Evolutionary conservation across 2,888 invertebrate species (phyloP).

Genomic region (Rhopalosiphum nymphaeae): DNA sequence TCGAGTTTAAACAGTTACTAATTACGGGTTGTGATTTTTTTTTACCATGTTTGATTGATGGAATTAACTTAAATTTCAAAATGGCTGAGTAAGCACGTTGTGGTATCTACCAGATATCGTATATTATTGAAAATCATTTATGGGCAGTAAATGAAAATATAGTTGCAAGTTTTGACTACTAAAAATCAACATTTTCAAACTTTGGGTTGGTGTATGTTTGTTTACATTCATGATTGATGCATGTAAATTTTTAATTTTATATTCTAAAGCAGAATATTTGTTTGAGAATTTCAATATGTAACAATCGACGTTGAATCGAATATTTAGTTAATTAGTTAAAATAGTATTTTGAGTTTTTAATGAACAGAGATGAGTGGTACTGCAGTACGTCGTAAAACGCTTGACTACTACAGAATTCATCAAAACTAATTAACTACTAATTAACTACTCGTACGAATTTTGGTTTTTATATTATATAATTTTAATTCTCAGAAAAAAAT

Average conservation of each 20-base stretch:
- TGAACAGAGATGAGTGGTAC: background rate
- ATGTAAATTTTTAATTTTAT: background rate
- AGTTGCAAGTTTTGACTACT: background rate
- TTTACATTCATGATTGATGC: background rate
- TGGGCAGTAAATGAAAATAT: background rate
- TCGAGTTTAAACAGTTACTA: background rate
- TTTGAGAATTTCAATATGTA: background rate
- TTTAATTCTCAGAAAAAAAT: background rate
- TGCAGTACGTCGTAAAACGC: background rate
- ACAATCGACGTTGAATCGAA: background rate
- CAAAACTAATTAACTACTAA: background rate
- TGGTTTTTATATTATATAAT: background rate
- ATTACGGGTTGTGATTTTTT: background rate
- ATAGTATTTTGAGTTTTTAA: background rate
- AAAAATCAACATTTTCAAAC: background rate
- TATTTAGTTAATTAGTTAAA: background rate
- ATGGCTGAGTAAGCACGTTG: background rate
- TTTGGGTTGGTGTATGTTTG: background rate
- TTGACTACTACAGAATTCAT: background rate
- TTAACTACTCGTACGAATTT: background rate
- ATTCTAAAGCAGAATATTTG: background rate
- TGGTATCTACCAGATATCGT: background rate
- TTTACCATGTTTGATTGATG: constrained; percentile 27
- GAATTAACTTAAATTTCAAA: background rate
- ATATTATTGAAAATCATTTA: background rate